A percentile compares a stretch with the other conserved stretches of the same genome.
Conservation (phyloP, 2,888 invertebrate genomes). For the Eupithecia centaureata region DNA sequence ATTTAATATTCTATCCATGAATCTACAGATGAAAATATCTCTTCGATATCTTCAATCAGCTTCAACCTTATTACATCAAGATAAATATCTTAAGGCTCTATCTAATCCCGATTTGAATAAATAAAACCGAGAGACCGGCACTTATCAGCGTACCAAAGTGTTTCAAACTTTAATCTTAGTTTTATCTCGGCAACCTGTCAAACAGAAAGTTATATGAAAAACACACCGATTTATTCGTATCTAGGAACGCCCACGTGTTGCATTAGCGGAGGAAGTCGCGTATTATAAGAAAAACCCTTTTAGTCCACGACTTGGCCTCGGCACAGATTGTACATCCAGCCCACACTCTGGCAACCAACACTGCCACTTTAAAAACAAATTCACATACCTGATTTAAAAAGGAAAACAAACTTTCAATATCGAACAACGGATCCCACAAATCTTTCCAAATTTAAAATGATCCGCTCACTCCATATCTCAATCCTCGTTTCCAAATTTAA, state of each 20-base stretch:
- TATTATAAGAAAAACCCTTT: constrained; percentile 55
- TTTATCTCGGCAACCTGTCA: constrained; percentile 42
- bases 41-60: constrained; percentile 16
- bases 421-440: constrained; percentile 63
- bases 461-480: constrained; percentile 74
- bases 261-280: constrained; percentile 59
- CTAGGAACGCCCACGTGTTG: constrained; percentile 56
- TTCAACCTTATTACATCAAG: constrained; percentile 21
- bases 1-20: neutral
- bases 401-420: constrained; percentile 42
- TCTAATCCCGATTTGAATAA: constrained; percentile 35
- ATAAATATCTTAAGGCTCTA: constrained; percentile 28
- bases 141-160: constrained; percentile 28
- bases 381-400: constrained; percentile 45
- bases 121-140: constrained; percentile 31
- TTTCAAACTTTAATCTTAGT: constrained; percentile 35
- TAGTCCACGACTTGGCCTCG: constrained; percentile 58
- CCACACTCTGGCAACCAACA: constrained; percentile 71
- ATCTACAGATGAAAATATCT: constrained; percentile 7
- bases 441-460: constrained; percentile 75
- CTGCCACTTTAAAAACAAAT: constrained; percentile 58
- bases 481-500: constrained; percentile 76
- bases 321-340: constrained; percentile 67
- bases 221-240: constrained; percentile 49
- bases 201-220: constrained; percentile 47